phyloP scores from a whole-genome alignment of 1,140 invertebrate species.

The Heliconius eleuchia region DNA sequence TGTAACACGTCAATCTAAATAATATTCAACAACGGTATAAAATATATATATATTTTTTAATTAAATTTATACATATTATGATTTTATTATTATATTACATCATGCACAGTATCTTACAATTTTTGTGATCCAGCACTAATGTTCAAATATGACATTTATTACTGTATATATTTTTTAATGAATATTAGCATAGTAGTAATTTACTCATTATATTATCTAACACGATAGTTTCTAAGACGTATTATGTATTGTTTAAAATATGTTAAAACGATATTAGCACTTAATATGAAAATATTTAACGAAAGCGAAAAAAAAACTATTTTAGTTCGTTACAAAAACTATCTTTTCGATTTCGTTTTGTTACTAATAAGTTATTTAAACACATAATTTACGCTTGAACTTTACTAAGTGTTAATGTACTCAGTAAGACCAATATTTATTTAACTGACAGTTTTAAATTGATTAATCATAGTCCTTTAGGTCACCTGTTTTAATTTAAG shows the following conservation, averaged over 20 bases:
- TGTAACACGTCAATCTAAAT: too few species aligned
- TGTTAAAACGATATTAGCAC: background rate
- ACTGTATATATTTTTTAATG: background rate
- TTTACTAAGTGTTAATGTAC: background rate
- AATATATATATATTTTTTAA: too few species aligned
- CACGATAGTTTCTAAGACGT: background rate
- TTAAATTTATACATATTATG: too few species aligned
- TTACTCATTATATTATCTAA: background rate
- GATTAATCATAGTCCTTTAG: conserved; percentile 22
- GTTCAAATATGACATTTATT: background rate
- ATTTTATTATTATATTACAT: too few species aligned
- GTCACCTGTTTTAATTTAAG: conserved; percentile 15
- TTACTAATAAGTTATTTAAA: background rate
- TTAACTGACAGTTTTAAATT: conserved; percentile 13
- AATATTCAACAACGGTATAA: too few species aligned
- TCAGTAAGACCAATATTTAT: conserved; percentile 14
- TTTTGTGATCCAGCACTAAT: background rate
- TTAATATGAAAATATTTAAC: background rate
- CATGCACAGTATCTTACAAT: too few species aligned
- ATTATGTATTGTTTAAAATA: conserved; percentile 2
- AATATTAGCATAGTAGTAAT: background rate
- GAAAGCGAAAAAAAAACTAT: background rate
- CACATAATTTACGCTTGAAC: background rate
- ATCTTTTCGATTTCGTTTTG: background rate
- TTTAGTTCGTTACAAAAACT: background rate